A percentile compares a stretch with the other conserved stretches of the same genome.
These are phyloP conservation scores for Thaleichthys pacificus DNA, from an alignment of 2,797 vertebrate species.

Conservation along the genomic window DNA sequence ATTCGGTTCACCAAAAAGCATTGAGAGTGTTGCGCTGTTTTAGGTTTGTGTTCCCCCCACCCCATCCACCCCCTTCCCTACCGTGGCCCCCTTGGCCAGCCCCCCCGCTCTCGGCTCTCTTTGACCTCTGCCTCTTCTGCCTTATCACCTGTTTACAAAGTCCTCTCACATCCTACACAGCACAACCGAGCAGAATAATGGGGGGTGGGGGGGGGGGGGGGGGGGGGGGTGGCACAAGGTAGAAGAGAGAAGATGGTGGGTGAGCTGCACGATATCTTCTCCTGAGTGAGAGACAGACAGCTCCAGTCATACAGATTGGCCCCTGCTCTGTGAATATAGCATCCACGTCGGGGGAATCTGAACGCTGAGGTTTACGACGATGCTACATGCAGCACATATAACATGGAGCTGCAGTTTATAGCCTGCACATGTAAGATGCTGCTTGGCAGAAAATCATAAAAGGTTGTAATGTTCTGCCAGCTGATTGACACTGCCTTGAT, in stretches of 20 bases:
- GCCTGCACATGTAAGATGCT: background rate
- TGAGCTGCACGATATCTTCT: conserved; percentile 15
- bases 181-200: background rate
- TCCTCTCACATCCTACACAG: conserved; percentile 18
- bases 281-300: conserved; percentile 4
- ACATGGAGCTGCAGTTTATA: no score
- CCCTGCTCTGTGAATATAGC: conserved; percentile 30
- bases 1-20: no score
- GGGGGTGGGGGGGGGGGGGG: no score
- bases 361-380: background rate
- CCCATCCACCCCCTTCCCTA: no score
- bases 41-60: no score
- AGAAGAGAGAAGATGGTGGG: conserved; percentile 12
- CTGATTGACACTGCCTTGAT: background rate
- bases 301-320: conserved; percentile 18
- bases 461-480: background rate
- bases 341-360: conserved; percentile 9
- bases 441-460: background rate
- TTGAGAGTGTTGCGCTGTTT: no score
- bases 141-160: conserved; percentile 24
- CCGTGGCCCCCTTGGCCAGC: no score
- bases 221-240: background rate
- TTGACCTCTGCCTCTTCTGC: conserved; percentile 8
- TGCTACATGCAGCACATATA: no score
- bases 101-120: conserved; percentile 2